Evolutionary conservation across 1,140 invertebrate genomes (phyloP).

Genomic region (Palaemon carinicauda): DNA sequence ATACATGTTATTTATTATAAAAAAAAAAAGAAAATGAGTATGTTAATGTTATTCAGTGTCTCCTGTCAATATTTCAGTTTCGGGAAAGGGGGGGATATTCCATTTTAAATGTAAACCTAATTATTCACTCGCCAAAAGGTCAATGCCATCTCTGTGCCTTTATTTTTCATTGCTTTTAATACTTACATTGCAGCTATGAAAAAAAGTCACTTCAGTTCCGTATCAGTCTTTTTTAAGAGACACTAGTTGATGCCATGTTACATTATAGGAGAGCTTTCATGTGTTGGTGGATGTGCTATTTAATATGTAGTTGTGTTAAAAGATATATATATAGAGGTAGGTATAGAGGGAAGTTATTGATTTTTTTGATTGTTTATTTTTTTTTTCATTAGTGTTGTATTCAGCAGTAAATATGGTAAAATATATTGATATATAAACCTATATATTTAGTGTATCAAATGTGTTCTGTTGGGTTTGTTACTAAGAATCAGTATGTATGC

Average conservation of each 20-base stretch:
- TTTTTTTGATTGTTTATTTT: constrained; percentile 37
- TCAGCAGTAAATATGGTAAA: constrained; percentile 54
- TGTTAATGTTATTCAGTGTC: not conserved
- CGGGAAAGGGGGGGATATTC: constrained; percentile 36
- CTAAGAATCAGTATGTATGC: constrained; percentile 45
- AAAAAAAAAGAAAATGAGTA: not conserved
- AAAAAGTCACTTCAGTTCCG: constrained; percentile 28
- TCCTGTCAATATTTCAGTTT: constrained; percentile 5
- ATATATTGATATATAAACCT: constrained; percentile 20
- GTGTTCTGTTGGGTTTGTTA: constrained; percentile 58
- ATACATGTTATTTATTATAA: constrained; percentile 50
- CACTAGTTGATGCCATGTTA: constrained; percentile 47
- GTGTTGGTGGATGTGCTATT: constrained; percentile 56
- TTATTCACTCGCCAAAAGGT: constrained; percentile 47
- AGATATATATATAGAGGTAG: constrained; percentile 57
- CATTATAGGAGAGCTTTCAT: constrained; percentile 57
- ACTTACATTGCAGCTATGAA: constrained; percentile 50
- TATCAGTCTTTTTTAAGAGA: constrained; percentile 21
- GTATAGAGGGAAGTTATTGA: constrained; percentile 54
- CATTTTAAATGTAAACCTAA: constrained; percentile 30
- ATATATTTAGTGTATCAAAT: constrained; percentile 49
- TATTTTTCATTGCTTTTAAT: constrained; percentile 51
- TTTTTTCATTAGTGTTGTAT: constrained; percentile 52
- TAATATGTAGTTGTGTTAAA: constrained; percentile 57
- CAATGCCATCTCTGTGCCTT: constrained; percentile 56